Evolutionary conservation across 2,113 vertebrate genomes (phyloP).

Genomic region (Charina bottae): DNA sequence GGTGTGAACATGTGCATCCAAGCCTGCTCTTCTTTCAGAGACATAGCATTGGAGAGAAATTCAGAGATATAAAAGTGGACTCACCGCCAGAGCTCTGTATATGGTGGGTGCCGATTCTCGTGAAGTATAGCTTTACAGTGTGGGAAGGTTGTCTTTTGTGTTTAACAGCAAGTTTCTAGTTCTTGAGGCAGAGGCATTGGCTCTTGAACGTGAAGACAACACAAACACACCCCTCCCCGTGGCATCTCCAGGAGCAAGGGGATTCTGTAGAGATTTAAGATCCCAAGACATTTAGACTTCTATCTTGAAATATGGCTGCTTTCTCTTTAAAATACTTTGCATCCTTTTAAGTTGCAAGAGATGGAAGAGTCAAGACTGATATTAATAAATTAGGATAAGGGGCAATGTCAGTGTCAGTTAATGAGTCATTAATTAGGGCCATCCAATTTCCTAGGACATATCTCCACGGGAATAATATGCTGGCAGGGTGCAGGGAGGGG

Average conservation of each 20-base stretch:
- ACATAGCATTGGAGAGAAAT: neutral
- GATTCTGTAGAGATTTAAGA: neutral
- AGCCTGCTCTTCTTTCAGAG: neutral
- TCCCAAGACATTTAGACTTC: neutral
- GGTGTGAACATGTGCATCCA: neutral
- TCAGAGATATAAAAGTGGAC: neutral
- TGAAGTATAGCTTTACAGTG: neutral
- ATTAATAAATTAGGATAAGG: conserved; percentile 35
- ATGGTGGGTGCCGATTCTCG: neutral
- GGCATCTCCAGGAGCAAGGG: neutral
- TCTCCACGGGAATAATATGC: neutral
- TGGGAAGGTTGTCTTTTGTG: neutral
- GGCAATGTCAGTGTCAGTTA: conserved; percentile 19
- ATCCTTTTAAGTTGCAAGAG: neutral
- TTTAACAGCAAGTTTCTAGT: neutral
- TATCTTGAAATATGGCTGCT: neutral
- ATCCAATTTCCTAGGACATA: conserved; percentile 7
- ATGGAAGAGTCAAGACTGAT: conserved; percentile 15
- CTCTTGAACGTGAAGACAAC: neutral
- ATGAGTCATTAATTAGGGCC: conserved; percentile 25
- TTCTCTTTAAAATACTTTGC: neutral
- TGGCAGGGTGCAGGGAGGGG: neutral
- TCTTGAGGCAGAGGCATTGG: neutral
- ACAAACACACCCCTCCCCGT: neutral
- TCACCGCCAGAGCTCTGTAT: neutral